Base-by-base conservation (phyloP, 2,113 vertebrate genomes). In the Mirza zaza region DNA sequence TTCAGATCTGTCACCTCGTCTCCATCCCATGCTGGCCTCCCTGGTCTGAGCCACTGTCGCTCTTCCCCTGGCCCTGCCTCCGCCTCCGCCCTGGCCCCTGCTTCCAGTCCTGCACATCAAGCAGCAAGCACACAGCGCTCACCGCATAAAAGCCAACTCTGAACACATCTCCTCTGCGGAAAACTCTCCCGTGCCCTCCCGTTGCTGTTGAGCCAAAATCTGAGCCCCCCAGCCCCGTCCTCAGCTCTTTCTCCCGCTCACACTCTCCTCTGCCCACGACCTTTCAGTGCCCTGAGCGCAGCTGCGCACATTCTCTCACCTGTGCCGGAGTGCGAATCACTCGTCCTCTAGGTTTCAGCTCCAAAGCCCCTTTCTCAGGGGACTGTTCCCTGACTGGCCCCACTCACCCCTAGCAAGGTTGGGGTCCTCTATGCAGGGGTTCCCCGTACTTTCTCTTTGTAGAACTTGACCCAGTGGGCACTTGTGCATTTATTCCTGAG, bases 1-100 rank as follows among this genome's bases (percentile, higher is more conserved):
- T 86, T 84, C 94, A 91, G 14, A 86, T 8, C 95, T 81, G 85
- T 85, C 95, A 77, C 70, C 39, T 91, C 21, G 55, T 65, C 87
- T 84, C 91, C 36, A 1, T 18, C 87, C 71, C 82, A 42, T 0
- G 0, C 4, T 0, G 15, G 86, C 82, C 71, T 83, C 85, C 84
- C 70, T 13, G 52, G 48, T 20, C 90, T 21, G 0, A 70, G 25
- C 68, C 48, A 20, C 59, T 67, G 2, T 59, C 20, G 0, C 36
- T 63, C 75, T 50, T 25, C 0, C 50, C 50, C 36, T 27, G 25
- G 27, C n/a, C 5, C 67, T 2, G 48, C 80, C 13, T 1, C 23
- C 0, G 0, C 39, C 25, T 48, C 67, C 52, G 36, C 59, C 0
- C 14, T 2, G 4, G 59, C 18, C 25, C 59, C 20, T 3, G 50